Percentiles rank a stretch among this genome's conserved stretches.
phyloP scores from a whole-genome alignment of 2,797 vertebrate species.

The Hoplostethus atlanticus region DNA sequence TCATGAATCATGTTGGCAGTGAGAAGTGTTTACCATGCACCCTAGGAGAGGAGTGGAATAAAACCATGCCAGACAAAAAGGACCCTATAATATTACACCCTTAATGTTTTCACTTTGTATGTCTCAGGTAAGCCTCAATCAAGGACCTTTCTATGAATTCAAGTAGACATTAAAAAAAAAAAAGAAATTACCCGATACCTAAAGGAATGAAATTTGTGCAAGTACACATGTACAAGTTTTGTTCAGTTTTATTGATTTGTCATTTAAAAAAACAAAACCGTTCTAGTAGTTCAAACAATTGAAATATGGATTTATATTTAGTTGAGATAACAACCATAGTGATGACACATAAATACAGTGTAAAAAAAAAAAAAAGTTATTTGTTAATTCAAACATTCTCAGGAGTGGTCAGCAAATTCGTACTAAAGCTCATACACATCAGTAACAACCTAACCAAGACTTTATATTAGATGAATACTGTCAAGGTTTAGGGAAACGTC shows the following conservation, averaged over 20 bases:
- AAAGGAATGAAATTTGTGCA: no score
- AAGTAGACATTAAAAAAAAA: no score
- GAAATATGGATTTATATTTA: not conserved
- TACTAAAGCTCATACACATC: slow-evolving; percentile 11
- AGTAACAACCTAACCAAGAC: not conserved
- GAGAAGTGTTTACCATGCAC: no score
- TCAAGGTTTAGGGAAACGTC: not conserved
- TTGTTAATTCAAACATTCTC: slow-evolving; percentile 67
- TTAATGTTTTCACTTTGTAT: no score
- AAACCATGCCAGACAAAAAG: no score
- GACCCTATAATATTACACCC: no score
- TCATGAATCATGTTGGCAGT: no score
- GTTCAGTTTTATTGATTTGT: slow-evolving; percentile 37
- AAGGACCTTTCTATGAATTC: no score
- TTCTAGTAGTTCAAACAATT: slow-evolving; percentile 3
- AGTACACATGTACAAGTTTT: not conserved
- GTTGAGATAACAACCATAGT: not conserved
- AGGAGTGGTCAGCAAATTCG: slow-evolving; percentile 77
- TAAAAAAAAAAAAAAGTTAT: slow-evolving; percentile 14
- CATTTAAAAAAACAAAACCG: not conserved
- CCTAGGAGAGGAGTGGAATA: no score
- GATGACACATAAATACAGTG: slow-evolving; percentile 53
- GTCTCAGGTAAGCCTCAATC: no score
- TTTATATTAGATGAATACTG: not conserved
- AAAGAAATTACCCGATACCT: no score